Base-by-base conservation (phyloP, 2,113 vertebrate genomes). In the Tychaedon coryphoeus region DNA sequence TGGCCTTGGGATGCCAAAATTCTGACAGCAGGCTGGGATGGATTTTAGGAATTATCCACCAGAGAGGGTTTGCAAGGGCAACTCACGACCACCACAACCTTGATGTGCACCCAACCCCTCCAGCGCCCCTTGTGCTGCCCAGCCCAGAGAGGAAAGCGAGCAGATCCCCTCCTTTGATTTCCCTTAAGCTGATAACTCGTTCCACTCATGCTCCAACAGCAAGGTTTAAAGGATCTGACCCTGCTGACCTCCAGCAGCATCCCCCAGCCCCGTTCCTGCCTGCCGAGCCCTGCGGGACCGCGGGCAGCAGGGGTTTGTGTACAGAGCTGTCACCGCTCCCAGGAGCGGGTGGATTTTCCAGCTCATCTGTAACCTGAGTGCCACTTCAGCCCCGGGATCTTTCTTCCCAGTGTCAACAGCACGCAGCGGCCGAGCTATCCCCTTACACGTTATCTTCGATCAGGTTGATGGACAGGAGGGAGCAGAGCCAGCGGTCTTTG, bases 331-430 rank as follows among this genome's bases (percentile, higher is more conserved):
- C 96, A 97, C 77, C 97, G 93, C 97, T 75, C 81, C 36, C 50
- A 12, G 62, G 92, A 97, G 95, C 81, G 94, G 96, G 92, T 67
- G 81, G 92, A 96, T 97, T 97, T 97, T 97, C 96, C 96, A 96
- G 80, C 94, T 97, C 96, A 95, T 96, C 95, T 95, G 97, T 97
- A 97, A 97, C 96, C 93, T 29, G 96, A 97, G 97, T 87, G 91
- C 61, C 91, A 89, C 96, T 97, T 84, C 94, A 93, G 78, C 61
- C 91, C 90, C 80, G 83, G 92, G 96, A 95, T 95, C 96, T 96
- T 97, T 95, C 96, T 96, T 93, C 87, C 86, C 91, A 60, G 90
- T 97, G 97, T 97, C 96, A 97, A 96, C 96, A 96, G 95, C 96
- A 86, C 31, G 88, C 90, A 78, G 95, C 67, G 5, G 88, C 3